Conservation (phyloP, 1,140 invertebrate genomes). For the Tetramorium parvispinum region DNA sequence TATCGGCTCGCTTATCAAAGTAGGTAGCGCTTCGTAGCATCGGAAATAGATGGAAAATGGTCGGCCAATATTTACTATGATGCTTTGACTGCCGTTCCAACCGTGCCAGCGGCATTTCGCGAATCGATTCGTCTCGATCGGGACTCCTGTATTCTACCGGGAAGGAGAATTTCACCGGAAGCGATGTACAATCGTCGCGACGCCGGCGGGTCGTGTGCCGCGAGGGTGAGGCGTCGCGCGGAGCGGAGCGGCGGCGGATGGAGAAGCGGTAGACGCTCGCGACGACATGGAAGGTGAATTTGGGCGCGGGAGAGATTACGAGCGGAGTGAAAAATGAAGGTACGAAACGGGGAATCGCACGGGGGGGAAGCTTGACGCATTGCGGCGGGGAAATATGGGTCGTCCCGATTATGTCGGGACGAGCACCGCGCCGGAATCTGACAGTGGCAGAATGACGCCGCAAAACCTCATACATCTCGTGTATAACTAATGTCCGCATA, state of each 20-base stretch:
- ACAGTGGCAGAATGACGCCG: constrained; percentile 78
- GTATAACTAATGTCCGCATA: constrained; percentile 81
- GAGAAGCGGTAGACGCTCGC: constrained; percentile 48
- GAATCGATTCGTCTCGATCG: constrained; percentile 54
- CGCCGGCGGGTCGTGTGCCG: constrained; percentile 21
- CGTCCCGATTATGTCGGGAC: constrained; percentile 79
- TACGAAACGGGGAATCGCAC: constrained; percentile 57
- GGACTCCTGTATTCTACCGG: constrained; percentile 5
- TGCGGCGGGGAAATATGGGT: constrained; percentile 81
- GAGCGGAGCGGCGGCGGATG: background rate
- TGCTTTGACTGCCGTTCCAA: constrained; percentile 27
- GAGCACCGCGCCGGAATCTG: constrained; percentile 74
- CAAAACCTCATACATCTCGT: constrained; percentile 79
- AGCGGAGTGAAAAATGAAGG: constrained; percentile 69
- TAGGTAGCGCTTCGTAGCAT: background rate
- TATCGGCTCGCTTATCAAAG: constrained; percentile 32
- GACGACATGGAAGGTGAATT: constrained; percentile 71
- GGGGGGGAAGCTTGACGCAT: constrained; percentile 73
- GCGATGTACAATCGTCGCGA: constrained; percentile 59
- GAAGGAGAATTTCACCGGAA: constrained; percentile 54
- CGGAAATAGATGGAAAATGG: constrained; percentile 54
- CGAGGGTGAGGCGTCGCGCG: background rate
- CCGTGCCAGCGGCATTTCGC: constrained; percentile 34
- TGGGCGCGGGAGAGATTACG: constrained; percentile 41
- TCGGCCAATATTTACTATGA: constrained; percentile 42